Base-by-base conservation (phyloP, 1,140 invertebrate species). In the Grapholita molesta region DNA sequence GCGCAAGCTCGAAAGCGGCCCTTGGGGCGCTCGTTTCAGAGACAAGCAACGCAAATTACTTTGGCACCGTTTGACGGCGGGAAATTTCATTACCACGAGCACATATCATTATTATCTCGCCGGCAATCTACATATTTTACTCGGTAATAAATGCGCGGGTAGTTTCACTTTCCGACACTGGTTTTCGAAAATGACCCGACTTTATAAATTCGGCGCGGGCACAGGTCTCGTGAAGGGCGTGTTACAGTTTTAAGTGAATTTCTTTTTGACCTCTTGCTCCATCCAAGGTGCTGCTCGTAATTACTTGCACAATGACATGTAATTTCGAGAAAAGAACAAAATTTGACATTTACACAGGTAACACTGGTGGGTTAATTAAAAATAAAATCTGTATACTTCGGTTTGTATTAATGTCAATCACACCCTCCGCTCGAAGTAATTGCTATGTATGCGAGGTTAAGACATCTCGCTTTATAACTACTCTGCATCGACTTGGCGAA, bases 21-120 rank as follows among this genome's bases (percentile, higher is more conserved):
- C 89, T 87, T 82, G 78, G 81, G 84, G 83, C 83, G 76, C 79
- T 86, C 83, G 82, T 82, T 81, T 79, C 88, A 86, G 82, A 85
- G 88, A 89, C 89, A 88, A 89, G 82, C 83, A 83, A 87, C 88
- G 88, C 89, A 90, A 91, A 91, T 90, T 90, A 89, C 89, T 90
- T 90, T 89, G 89, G 86, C 89, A 91, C 88, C 88, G 84, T 91
- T 91, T 91, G 89, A 91, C 88, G 84, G 83, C 88, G 83, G 87
- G 85, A 91, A 91, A 91, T 90, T 91, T 91, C 89, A 90, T 91
- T 91, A 90, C 89, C 86, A 91, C 86, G 80, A 88, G 88, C 89
- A 91, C 89, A 91, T 90, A 91, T 91, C 88, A 90, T 91, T 90
- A 91, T 91, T 91, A 90, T 90, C 89, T 90, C 76, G 83, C 74